Evolutionary conservation across 1,140 invertebrate genomes (phyloP).

Genomic region (Drosophila sproati): DNA sequence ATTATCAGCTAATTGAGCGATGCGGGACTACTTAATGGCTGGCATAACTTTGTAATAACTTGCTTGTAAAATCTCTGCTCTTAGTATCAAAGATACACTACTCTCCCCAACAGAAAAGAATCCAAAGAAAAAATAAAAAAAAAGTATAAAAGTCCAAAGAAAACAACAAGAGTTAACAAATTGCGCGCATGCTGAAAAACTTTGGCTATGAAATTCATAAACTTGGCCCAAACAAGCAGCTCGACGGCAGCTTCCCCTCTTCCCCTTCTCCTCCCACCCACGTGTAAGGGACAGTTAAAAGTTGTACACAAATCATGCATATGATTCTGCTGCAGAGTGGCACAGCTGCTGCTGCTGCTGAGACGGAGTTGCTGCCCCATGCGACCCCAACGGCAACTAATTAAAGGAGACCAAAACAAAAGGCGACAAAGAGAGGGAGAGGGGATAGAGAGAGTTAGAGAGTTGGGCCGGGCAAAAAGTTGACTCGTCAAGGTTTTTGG

Average conservation of each 20-base stretch:
- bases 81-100: slow-evolving; percentile 58
- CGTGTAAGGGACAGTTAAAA: slow-evolving; percentile 54
- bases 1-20: slow-evolving; percentile 55
- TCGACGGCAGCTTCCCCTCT: slow-evolving; percentile 14
- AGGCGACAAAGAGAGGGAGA: neutral
- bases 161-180: slow-evolving; percentile 67
- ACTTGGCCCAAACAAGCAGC: slow-evolving; percentile 74
- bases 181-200: slow-evolving; percentile 68
- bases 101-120: slow-evolving; percentile 29
- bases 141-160: slow-evolving; percentile 19
- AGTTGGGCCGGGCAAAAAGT: slow-evolving; percentile 36
- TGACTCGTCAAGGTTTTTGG: slow-evolving; percentile 42
- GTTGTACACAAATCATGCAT: slow-evolving; percentile 80
- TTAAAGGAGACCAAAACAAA: slow-evolving; percentile 29
- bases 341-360: slow-evolving; percentile 43
- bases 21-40: slow-evolving; percentile 36
- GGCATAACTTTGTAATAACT: slow-evolving; percentile 51
- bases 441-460: too few species aligned
- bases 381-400: slow-evolving; percentile 42
- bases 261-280: neutral
- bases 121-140: too few species aligned
- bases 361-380: slow-evolving; percentile 33
- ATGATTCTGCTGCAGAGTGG: slow-evolving; percentile 57
- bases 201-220: slow-evolving; percentile 81
- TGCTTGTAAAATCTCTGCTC: slow-evolving; percentile 49